phyloP scores from a whole-genome alignment of 2,888 invertebrate species.

The Auanema freiburgensis region DNA sequence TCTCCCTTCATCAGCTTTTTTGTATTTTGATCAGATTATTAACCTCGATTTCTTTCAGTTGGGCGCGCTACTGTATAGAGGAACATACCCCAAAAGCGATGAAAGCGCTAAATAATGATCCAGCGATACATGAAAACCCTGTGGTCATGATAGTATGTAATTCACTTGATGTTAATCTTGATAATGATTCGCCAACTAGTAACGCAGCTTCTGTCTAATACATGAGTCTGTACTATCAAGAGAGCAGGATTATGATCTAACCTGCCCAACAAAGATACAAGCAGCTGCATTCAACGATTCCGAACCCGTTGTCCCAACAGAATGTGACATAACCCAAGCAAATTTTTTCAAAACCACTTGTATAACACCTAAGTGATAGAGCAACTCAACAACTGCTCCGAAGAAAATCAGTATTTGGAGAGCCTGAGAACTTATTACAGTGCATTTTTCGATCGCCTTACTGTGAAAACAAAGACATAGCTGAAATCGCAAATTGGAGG shows the following conservation, averaged over 20 bases:
- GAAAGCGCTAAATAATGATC: slow-evolving; percentile 2
- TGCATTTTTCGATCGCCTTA: background rate
- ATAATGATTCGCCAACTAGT: background rate
- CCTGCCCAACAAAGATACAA: slow-evolving; percentile 3
- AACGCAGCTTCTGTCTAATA: background rate
- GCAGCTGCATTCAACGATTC: slow-evolving; percentile 1
- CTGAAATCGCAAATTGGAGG: background rate
- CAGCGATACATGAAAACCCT: background rate
- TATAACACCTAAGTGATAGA: background rate
- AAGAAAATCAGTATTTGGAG: slow-evolving; percentile 1
- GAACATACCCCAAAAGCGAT: slow-evolving; percentile 1
- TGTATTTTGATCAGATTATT: too few species aligned
- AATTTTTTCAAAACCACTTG: background rate
- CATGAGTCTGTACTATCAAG: background rate
- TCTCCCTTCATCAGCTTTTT: too few species aligned
- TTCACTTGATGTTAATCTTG: slow-evolving; percentile 1
- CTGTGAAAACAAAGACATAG: slow-evolving; percentile 1
- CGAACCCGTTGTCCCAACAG: background rate
- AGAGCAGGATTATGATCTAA: background rate
- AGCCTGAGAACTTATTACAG: background rate
- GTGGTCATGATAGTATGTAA: background rate
- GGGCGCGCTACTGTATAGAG: too few species aligned
- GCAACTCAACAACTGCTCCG: background rate
- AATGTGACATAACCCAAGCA: background rate
- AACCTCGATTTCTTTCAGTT: too few species aligned